phyloP scores from a whole-genome alignment of 1,140 invertebrate genomes.

The Phymorhynchus buccinoides region DNA sequence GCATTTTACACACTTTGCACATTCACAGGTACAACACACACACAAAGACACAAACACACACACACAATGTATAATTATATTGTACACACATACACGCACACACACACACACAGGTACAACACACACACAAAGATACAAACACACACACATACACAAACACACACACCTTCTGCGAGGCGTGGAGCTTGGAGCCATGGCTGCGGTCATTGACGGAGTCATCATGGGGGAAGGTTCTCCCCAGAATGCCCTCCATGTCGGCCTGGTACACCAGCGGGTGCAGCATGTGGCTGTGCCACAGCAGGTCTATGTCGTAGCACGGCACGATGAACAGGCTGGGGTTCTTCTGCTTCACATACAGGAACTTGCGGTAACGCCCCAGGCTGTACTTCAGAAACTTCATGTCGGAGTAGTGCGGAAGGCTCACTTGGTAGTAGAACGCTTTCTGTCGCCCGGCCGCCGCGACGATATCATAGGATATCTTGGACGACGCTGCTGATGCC shows the following conservation, averaged over 20 bases:
- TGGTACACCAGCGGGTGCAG: constrained; percentile 72
- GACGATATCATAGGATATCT: constrained; percentile 72
- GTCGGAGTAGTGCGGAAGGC: constrained; percentile 74
- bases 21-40: too few species aligned
- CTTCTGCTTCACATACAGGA: constrained; percentile 73
- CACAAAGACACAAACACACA: too few species aligned
- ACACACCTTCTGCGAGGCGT: constrained; percentile 55
- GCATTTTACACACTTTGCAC: too few species aligned
- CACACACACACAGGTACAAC: too few species aligned
- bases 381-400: constrained; percentile 71
- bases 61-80: too few species aligned
- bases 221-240: constrained; percentile 72
- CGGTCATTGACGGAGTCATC: constrained; percentile 75
- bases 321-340: constrained; percentile 73
- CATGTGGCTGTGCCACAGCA: constrained; percentile 76
- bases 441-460: constrained; percentile 71
- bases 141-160: too few species aligned
- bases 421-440: constrained; percentile 72
- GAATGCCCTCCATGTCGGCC: constrained; percentile 70
- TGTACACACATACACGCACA: too few species aligned
- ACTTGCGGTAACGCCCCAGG: constrained; percentile 74
- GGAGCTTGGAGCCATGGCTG: constrained; percentile 69
- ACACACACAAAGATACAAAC: too few species aligned
- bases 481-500: constrained; percentile 28
- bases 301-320: constrained; percentile 76